A percentile compares a stretch with the other conserved stretches of the same genome.
These are phyloP conservation scores for Celastrina argiolus DNA, from an alignment of 2,888 invertebrate genomes.

Conservation along the genomic window DNA sequence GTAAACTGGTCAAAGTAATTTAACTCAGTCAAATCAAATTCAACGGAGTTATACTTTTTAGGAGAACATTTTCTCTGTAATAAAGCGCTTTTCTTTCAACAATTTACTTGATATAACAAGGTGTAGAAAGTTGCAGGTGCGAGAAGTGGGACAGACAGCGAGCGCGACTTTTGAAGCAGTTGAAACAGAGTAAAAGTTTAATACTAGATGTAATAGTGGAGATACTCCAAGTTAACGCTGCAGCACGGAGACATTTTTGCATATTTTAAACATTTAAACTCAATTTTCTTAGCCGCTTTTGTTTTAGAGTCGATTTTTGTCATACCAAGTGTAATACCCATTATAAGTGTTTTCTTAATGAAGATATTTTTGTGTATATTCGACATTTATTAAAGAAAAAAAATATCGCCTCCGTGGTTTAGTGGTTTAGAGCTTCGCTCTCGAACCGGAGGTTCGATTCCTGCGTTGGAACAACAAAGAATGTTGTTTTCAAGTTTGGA, in stretches of 20 bases:
- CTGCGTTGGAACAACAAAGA: too few species aligned
- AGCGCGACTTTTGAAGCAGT: slow-evolving; percentile 1
- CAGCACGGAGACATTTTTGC: neutral
- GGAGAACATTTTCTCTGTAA: neutral
- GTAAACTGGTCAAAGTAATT: neutral
- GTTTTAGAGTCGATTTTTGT: neutral
- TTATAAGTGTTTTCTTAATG: too few species aligned
- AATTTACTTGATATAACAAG: slow-evolving; percentile 17
- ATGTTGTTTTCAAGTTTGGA: too few species aligned
- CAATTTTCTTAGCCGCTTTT: neutral
- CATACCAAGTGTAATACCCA: too few species aligned
- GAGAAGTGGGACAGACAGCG: slow-evolving; percentile 19
- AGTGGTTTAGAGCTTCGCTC: too few species aligned
- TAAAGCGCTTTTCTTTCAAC: neutral
- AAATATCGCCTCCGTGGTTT: too few species aligned
- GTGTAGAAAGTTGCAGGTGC: slow-evolving; percentile 24
- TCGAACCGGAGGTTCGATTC: too few species aligned
- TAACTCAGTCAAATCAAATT: neutral
- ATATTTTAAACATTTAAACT: neutral
- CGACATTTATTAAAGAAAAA: too few species aligned
- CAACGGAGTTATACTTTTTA: neutral
- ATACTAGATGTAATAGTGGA: slow-evolving; percentile 12
- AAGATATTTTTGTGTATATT: too few species aligned
- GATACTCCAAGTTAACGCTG: neutral
- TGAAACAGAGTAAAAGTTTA: slow-evolving; percentile 21